Evolutionary conservation across 2,113 vertebrate species (phyloP), one percentile per base, ranked within the genome.

Genomic region (Epinephelus moara): DNA sequence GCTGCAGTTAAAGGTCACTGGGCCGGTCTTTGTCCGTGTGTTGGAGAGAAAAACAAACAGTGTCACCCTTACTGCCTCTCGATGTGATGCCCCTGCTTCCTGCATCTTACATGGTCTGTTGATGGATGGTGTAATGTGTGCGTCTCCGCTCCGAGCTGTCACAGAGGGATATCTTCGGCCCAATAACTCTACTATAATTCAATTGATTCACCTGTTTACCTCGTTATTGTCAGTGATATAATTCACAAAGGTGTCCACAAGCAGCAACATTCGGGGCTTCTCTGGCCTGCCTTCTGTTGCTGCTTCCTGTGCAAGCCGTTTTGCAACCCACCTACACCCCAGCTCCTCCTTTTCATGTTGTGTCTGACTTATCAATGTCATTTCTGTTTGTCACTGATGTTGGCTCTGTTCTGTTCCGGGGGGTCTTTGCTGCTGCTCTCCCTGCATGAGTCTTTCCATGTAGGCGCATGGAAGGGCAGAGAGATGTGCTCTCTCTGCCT

Each of bases 1-100:
- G 61, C 70, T 75, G 68, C 70, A 77, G 62, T n/a, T 77, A 87
- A 90, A 91, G 80, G 80, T 88, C 86, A 88, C 61, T 77, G 70
- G 82, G 84, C 27, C 68, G 17, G 17, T 40, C 81, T 85, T 84
- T 91, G 83, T 90, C 52, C 57, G n/a, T n/a, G 49, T 27, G 27
- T 74, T 74, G 13, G 4, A 3, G 45, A 80, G 79, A 78, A 85
- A 86, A 89, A 91, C 82, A 91, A 87, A 93, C 85, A 82, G n/a
- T 49, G 72, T 85, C 85, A 89, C 91, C 86, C 81, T 72, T 45
- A 68, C 73, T 14, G 56, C 30, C 47, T 67, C 59, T 71, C 55
- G 55, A 1, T 76, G 61, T 21, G 61, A 62, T 80, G 60, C 25
- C 23, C 70, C 37, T 19, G n/a, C 18, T 47, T 77, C 67, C 55